Evolutionary conservation across 2,113 vertebrate genomes (phyloP), one percentile per base, ranked within the genome.

Genomic region (Nibea albiflora): DNA sequence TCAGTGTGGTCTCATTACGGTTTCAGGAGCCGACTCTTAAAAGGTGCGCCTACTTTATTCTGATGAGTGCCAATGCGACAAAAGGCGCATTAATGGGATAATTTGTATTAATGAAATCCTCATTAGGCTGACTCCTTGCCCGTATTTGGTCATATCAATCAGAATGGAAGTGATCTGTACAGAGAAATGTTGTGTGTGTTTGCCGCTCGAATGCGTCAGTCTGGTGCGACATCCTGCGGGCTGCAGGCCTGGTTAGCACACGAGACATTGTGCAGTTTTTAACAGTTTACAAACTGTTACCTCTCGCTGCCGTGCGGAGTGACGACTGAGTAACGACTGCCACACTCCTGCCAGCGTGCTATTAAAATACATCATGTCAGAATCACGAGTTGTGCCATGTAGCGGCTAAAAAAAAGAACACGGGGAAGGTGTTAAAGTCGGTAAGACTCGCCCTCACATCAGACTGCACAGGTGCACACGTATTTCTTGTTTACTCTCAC

Each of bases 281-380:
- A 72, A 52, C 31, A 68, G 62, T 74, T 46, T 49, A 61, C 28
- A 64, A 50, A 77, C 65, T 24, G 50, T 44, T 75, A 56, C 24
- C 44, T 80, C 61, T 75, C 2, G 2, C 11, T 71, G 68, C 22
- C 69, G 62, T 63, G 71, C 24, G 26, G 26, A 47, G 17, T 20
- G 35, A 49, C 8, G 24, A 11, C 60, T 44, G 56, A 56, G 69
- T 44, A 78, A 65, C 24, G 5, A 1, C 62, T 61, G 53, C 60
- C 26, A 24, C 47, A 28, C 65, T 9, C 62, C 35, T 57, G 57
- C 42, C 73, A 69, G 39, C 7, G 0, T 11, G 60, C 7, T 76
- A 42, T 61, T 76, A 60, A 80, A 85, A 77, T 15, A 76, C 63
- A 80, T 69, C 47, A 19, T n/a, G 26, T 70, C 68, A 31, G 52